Evolutionary conservation across 2,888 invertebrate genomes (phyloP).

Genomic region (Zygothrica quintamaculata): DNA sequence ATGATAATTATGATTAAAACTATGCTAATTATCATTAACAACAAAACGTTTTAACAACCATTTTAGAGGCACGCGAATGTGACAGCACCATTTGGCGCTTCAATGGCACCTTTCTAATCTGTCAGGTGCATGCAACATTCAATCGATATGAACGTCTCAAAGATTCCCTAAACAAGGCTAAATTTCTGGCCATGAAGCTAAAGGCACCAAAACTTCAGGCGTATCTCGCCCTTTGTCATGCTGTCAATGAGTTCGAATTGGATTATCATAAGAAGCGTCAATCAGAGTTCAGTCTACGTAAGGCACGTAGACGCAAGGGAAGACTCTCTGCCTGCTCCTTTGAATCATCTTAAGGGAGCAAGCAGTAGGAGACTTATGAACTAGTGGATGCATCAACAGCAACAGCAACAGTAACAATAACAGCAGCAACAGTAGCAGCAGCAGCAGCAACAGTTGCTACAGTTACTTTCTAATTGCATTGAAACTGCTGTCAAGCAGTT

Average conservation of each 20-base stretch:
- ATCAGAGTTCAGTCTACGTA: conserved; percentile 1
- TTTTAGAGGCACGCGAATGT: conserved; percentile 69
- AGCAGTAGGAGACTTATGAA: too few species aligned
- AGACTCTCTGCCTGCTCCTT: not conserved
- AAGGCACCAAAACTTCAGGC: conserved; percentile 47
- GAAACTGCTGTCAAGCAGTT: too few species aligned
- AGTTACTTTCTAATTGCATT: too few species aligned
- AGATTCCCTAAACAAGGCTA: conserved; percentile 67
- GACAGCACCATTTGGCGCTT: conserved; percentile 76
- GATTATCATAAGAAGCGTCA: conserved; percentile 4
- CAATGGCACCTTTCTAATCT: conserved; percentile 68
- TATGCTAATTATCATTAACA: too few species aligned
- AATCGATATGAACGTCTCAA: conserved; percentile 71
- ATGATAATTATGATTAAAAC: too few species aligned
- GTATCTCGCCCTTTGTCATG: conserved; percentile 64
- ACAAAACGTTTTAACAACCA: too few species aligned
- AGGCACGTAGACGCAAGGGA: not conserved
- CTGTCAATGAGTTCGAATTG: conserved; percentile 65
- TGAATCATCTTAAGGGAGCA: not conserved
- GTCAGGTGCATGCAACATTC: conserved; percentile 75
- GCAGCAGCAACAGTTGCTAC: not conserved
- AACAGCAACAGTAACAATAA: not conserved
- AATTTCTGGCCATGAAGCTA: conserved; percentile 51
- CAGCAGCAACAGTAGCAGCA: too few species aligned
- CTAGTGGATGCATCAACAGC: not conserved